Evolutionary conservation across 2,888 invertebrate species (phyloP).

Genomic region (Villa cingulata): DNA sequence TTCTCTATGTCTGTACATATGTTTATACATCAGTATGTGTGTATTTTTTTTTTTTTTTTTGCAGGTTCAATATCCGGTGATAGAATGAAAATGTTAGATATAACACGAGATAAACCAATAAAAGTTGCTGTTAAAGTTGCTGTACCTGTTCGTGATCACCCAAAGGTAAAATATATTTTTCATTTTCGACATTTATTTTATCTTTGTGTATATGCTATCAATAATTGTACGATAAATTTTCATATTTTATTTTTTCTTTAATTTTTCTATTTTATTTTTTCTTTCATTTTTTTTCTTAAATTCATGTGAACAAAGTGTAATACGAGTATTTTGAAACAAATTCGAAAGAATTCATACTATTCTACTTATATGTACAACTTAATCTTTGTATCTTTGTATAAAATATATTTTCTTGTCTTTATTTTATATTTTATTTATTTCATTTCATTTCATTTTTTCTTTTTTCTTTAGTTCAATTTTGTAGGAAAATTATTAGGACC

Average conservation of each 20-base stretch:
- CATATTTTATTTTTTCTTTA: neutral
- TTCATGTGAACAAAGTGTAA: too few relatives aligned
- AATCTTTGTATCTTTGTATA: neutral
- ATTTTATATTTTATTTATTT: neutral
- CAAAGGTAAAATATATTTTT: slow-evolving; percentile 61
- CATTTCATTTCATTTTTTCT: neutral
- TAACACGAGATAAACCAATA: slow-evolving; percentile 74
- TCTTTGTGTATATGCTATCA: neutral
- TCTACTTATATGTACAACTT: too few relatives aligned
- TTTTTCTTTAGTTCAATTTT: slow-evolving; percentile 71
- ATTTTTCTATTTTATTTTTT: neutral
- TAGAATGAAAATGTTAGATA: slow-evolving; percentile 66
- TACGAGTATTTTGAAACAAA: too few relatives aligned
- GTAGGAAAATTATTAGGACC: slow-evolving; percentile 89
- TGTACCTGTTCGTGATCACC: slow-evolving; percentile 76
- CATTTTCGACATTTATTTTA: neutral
- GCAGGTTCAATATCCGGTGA: slow-evolving; percentile 18
- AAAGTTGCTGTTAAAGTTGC: slow-evolving; percentile 76
- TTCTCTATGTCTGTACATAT: too few relatives aligned
- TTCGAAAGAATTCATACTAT: too few relatives aligned
- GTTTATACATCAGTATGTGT: too few relatives aligned
- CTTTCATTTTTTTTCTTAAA: neutral
- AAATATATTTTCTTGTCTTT: neutral
- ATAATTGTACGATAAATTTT: too few relatives aligned
- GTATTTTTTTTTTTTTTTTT: slow-evolving; percentile 3